phyloP scores from a whole-genome alignment of 1,140 invertebrate genomes.

The Bombyx mandarina region DNA sequence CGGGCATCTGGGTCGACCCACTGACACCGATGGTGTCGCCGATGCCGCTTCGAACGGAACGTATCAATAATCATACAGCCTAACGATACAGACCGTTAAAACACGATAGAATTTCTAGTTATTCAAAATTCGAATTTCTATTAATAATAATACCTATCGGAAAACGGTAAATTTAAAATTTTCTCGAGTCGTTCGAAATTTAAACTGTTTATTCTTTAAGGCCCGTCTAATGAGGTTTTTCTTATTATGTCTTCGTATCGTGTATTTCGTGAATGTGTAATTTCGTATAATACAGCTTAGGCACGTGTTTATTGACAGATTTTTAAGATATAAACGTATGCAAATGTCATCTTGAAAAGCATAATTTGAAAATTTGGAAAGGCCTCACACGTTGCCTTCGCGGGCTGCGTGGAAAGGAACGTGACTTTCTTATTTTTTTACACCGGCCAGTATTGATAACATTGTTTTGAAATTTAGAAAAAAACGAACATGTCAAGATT shows the following conservation, averaged over 20 bases:
- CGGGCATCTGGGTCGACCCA: slow-evolving; percentile 50
- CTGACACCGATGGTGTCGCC: slow-evolving; percentile 42
- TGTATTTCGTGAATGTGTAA: slow-evolving; percentile 21
- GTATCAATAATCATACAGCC: slow-evolving; percentile 16
- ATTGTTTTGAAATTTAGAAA: slow-evolving; percentile 30
- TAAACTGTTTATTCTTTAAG: slow-evolving; percentile 24
- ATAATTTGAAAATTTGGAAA: slow-evolving; percentile 51
- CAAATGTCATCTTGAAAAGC: slow-evolving; percentile 34
- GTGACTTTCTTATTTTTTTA: slow-evolving; percentile 36
- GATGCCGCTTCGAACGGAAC: slow-evolving; percentile 17
- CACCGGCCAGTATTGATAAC: slow-evolving; percentile 18
- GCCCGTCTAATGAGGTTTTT: slow-evolving; percentile 36
- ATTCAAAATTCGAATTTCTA: neutral
- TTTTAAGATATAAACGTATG: slow-evolving; percentile 36
- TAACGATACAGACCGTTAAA: slow-evolving; percentile 10
- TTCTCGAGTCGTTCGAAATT: slow-evolving; percentile 15
- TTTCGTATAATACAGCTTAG: slow-evolving; percentile 32
- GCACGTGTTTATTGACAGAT: slow-evolving; percentile 27
- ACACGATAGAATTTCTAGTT: neutral
- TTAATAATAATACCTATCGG: neutral
- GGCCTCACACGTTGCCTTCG: slow-evolving; percentile 43
- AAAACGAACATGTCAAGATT: slow-evolving; percentile 14
- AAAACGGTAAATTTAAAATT: slow-evolving; percentile 18
- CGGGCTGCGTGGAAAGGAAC: slow-evolving; percentile 38
- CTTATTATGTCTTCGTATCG: slow-evolving; percentile 39